Percentiles rank a stretch among this genome's conserved stretches.
phyloP scores from a whole-genome alignment of 2,113 vertebrate genomes.

The Rhagologus leucostigma region DNA sequence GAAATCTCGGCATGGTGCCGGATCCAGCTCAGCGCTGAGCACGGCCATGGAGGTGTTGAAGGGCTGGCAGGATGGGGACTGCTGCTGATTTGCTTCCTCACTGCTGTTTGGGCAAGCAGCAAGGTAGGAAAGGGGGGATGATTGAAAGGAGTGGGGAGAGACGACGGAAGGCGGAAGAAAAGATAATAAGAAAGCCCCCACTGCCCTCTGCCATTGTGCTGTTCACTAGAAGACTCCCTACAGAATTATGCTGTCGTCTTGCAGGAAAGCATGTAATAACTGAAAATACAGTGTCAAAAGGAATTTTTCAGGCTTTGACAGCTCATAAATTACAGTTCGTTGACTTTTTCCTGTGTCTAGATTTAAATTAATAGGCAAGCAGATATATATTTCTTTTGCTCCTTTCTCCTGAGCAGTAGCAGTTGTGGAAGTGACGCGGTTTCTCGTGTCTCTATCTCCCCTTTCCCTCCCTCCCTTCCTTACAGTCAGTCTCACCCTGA shows the following conservation, averaged over 20 bases:
- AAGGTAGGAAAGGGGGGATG: slow-evolving; percentile 13
- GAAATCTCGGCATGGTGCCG: accelerated
- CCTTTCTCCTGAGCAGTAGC: slow-evolving; percentile 8
- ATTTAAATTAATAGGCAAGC: slow-evolving; percentile 75
- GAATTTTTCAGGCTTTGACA: slow-evolving; percentile 77
- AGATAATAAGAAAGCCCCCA: slow-evolving; percentile 62
- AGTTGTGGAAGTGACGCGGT: slow-evolving; percentile 4
- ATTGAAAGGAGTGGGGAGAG: slow-evolving; percentile 41
- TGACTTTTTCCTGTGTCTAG: slow-evolving; percentile 70
- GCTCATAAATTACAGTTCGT: slow-evolving; percentile 77
- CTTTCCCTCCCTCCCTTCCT: neutral
- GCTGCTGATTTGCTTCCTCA: neutral
- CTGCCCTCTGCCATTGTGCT: slow-evolving; percentile 63
- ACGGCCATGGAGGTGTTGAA: neutral
- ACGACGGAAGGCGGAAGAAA: slow-evolving; percentile 10
- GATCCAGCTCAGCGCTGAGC: neutral
- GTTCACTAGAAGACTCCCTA: slow-evolving; percentile 60
- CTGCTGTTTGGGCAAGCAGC: neutral
- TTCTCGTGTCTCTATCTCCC: neutral
- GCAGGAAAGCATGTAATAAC: slow-evolving; percentile 74
- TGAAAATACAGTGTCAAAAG: slow-evolving; percentile 76
- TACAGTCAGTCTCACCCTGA: neutral
- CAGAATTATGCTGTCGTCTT: slow-evolving; percentile 67
- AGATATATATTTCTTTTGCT: slow-evolving; percentile 69
- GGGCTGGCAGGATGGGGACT: neutral